phyloP scores from a whole-genome alignment of 2,888 invertebrate species.

The Miltochrista miniata region DNA sequence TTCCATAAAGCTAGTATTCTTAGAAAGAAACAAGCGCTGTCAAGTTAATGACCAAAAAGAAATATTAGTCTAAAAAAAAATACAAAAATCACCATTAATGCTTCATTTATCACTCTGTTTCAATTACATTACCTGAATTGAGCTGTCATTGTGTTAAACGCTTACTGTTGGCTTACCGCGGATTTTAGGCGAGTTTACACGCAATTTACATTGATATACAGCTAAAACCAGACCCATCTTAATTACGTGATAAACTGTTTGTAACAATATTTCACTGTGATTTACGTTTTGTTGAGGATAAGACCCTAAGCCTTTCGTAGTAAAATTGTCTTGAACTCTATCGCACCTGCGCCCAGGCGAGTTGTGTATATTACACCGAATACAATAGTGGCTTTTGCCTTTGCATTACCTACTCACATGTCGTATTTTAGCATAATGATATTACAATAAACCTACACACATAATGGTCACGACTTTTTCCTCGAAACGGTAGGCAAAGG shows the following conservation, averaged over 20 bases:
- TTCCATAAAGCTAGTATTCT: no score
- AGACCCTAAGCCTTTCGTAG: neutral
- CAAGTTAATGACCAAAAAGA: no score
- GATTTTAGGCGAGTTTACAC: conserved; percentile 33
- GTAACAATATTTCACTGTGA: conserved; percentile 47
- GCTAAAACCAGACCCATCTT: conserved; percentile 16
- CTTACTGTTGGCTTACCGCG: conserved; percentile 29
- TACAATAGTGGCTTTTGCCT: no score
- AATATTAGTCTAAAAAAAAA: no score
- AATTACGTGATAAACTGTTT: conserved; percentile 39
- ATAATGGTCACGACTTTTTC: no score
- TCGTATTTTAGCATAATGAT: no score
- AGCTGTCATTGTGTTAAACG: conserved; percentile 38
- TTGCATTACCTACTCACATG: no score
- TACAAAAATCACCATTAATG: neutral
- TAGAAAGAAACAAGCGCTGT: no score
- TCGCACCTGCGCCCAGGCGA: conserved; percentile 11
- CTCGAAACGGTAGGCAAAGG: no score
- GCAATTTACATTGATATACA: conserved; percentile 46
- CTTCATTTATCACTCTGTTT: conserved; percentile 11
- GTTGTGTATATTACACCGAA: neutral
- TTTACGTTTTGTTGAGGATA: conserved; percentile 32
- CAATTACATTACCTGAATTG: conserved; percentile 29
- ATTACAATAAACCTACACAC: no score
- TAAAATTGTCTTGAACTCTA: neutral